phyloP scores from a whole-genome alignment of 2,113 vertebrate species.

The Aldabrachelys gigantea region DNA sequence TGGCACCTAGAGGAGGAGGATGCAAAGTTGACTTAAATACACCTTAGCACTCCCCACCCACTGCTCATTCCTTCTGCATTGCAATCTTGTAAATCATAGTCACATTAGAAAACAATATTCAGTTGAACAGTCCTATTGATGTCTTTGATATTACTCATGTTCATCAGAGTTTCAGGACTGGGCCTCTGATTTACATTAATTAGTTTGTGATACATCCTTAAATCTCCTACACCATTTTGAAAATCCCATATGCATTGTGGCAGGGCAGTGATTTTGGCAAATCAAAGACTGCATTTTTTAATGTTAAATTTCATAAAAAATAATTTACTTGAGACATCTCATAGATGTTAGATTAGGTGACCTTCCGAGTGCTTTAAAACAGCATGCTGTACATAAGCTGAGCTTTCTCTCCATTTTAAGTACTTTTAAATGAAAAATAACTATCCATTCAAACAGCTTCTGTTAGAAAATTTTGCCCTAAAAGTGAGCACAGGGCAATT shows the following conservation, averaged over 20 bases:
- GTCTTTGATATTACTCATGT: neutral
- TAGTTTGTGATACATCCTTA: neutral
- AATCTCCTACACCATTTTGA: neutral
- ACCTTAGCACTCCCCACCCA: neutral
- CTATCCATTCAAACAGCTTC: neutral
- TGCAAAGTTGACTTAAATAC: neutral
- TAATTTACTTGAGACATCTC: neutral
- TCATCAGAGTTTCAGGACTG: neutral
- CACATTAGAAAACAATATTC: neutral
- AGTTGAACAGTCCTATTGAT: neutral
- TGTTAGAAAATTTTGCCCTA: neutral
- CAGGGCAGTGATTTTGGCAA: neutral
- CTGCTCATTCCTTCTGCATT: neutral
- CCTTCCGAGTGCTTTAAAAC: neutral
- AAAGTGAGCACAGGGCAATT: neutral
- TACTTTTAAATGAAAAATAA: constrained; percentile 1
- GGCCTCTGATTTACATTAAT: neutral
- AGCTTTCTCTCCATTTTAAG: constrained; percentile 17
- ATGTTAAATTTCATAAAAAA: constrained; percentile 38
- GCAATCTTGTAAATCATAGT: neutral
- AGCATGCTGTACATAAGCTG: neutral
- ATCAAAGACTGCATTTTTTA: constrained; percentile 13
- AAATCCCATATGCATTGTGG: neutral
- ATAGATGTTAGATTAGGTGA: neutral
- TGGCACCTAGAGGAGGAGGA: neutral